phyloP scores from a whole-genome alignment of 2,113 vertebrate species.

The Bagarius yarrelli region DNA sequence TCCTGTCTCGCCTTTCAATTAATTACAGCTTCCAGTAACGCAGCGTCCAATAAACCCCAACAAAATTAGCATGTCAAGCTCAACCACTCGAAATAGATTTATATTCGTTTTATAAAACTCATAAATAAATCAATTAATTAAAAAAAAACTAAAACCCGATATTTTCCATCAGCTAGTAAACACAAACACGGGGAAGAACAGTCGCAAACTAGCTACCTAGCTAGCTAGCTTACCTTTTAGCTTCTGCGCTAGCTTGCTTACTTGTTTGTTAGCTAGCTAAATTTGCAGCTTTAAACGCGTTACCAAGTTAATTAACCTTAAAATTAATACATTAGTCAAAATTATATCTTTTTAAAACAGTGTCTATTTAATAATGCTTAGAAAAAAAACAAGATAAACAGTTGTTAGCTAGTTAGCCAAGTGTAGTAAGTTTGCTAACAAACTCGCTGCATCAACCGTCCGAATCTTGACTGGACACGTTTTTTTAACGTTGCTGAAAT shows the following conservation, averaged over 20 bases:
- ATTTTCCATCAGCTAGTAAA: background rate
- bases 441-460: background rate
- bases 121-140: background rate
- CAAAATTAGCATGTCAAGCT: background rate
- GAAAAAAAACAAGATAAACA: background rate
- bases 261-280: background rate
- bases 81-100: background rate
- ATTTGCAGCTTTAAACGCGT: background rate
- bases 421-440: background rate
- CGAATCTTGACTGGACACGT: background rate
- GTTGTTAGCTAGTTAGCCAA: constrained; percentile 3
- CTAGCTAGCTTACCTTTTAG: background rate
- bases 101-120: background rate
- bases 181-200: background rate
- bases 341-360: background rate
- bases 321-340: no score
- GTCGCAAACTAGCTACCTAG: background rate
- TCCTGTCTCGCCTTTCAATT: background rate
- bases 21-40: background rate
- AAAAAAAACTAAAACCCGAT: background rate
- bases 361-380: background rate
- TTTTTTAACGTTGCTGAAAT: background rate
- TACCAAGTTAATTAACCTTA: no score
- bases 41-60: background rate
- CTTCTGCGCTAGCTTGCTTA: background rate